These are phyloP conservation scores for Cataglyphis livida DNA, from an alignment of 2,888 invertebrate genomes.

Conservation along the genomic window DNA sequence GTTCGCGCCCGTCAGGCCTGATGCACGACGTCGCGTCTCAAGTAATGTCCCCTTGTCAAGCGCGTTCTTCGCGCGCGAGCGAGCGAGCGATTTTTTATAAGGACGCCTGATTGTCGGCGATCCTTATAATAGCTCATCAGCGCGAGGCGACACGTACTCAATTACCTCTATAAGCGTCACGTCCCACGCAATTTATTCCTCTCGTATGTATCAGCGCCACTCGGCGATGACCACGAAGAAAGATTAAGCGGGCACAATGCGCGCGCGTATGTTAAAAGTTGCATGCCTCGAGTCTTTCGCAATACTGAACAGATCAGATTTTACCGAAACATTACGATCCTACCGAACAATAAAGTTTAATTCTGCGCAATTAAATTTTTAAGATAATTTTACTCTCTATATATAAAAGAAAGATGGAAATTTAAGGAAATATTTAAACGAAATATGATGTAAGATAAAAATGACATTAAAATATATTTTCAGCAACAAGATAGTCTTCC, in stretches of 20 bases:
- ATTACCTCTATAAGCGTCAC: constrained; percentile 65
- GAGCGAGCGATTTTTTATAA: constrained; percentile 57
- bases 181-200: constrained; percentile 69
- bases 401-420: background rate
- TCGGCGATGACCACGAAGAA: constrained; percentile 25
- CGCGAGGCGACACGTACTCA: constrained; percentile 66
- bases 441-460: background rate
- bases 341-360: background rate
- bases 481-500: background rate
- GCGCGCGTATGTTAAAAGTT: background rate
- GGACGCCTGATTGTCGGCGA: constrained; percentile 65
- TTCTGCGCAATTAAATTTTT: background rate
- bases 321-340: background rate
- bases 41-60: constrained; percentile 58
- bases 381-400: background rate
- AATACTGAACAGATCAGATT: constrained; percentile 16
- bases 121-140: constrained; percentile 71
- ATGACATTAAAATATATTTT: background rate
- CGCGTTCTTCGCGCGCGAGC: constrained; percentile 27
- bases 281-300: constrained; percentile 25
- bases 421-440: background rate
- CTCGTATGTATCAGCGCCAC: constrained; percentile 29
- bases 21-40: constrained; percentile 50
- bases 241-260: constrained; percentile 36
- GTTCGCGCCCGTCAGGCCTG: constrained; percentile 54